Conservation (phyloP, 2,797 vertebrate genomes). For the Furcifer pardalis region DNA sequence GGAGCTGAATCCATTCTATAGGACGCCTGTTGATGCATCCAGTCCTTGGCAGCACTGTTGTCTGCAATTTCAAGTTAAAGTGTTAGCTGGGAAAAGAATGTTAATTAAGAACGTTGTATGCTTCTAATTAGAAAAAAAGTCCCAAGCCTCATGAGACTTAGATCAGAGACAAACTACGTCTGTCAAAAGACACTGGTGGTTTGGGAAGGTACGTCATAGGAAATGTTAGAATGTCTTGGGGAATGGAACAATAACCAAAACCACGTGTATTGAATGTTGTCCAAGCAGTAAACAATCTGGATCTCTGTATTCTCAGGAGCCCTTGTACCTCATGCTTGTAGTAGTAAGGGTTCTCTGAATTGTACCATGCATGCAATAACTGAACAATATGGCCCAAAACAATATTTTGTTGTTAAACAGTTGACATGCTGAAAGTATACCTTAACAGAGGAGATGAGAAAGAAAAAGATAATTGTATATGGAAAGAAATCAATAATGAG, state of each 20-base stretch:
- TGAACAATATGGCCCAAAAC: background rate
- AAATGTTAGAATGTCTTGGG: constrained; percentile 47
- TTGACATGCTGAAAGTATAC: background rate
- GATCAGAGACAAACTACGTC: constrained; percentile 57
- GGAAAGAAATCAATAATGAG: background rate
- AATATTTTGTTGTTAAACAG: constrained; percentile 15
- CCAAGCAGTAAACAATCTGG: constrained; percentile 22
- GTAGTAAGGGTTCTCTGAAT: background rate
- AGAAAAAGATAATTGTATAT: constrained; percentile 12
- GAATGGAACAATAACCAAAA: constrained; percentile 34
- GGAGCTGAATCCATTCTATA: constrained; percentile 42
- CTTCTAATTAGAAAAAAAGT: constrained; percentile 70
- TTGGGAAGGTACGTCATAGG: constrained; percentile 63
- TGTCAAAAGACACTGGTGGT: constrained; percentile 53
- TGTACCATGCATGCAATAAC: background rate
- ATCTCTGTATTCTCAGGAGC: constrained; percentile 18
- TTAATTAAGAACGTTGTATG: constrained; percentile 70
- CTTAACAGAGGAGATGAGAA: background rate
- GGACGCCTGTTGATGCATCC: constrained; percentile 44
- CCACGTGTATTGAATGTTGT: constrained; percentile 28
- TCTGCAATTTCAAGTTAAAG: constrained; percentile 57
- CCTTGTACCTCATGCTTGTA: background rate
- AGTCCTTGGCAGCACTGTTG: constrained; percentile 41
- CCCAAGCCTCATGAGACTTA: constrained; percentile 57
- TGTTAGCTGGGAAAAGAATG: constrained; percentile 53